Evolutionary conservation across 2,888 invertebrate species (phyloP), one percentile per base, ranked within the genome.

Genomic region (Autographa pulchrina): DNA sequence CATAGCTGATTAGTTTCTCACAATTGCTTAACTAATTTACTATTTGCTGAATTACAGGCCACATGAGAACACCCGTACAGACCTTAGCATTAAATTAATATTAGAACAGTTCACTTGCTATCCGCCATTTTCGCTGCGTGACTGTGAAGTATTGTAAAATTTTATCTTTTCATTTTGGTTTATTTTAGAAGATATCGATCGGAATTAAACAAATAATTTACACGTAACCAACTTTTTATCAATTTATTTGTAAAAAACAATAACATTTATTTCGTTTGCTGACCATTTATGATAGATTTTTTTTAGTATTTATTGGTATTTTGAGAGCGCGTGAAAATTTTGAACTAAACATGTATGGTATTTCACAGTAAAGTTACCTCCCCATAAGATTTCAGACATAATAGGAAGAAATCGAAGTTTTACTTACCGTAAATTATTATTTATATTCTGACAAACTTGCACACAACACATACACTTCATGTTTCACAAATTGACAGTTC

Each of bases 61-160:
- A 58, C 58, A 32, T 32, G 58, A 32, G 58, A 58, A 32, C 58
- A 58, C 58, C 58, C 58, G 58, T 58, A 58, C 32, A 58, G 20
- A 58, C 58, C 16, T 54, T 54, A 54, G 58, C 58, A 58, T 58
- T 58, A 58, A 58, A 58, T 58, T 58, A 58, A 58, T 52, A 58
- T 69, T 61, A 62, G 18, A 62, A 62, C 62, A 9, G 62, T 52
- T 59, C 68, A 61, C 62, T 25, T 25, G 62, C 41, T 18, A 43
- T 62, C 32, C 32, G 64, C 52, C 52, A 64, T 64, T 56, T 54
- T 56, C 56, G 31, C 35, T 54, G 43, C 31, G 38, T 64, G 31
- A 52, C 56, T 64, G 64, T 35, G 56, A 32, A 56, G 52, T 64
- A 62, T 62, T 62, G 62, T 62, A 62, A 62, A 43, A 43, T 43